A percentile compares a stretch with the other conserved stretches of the same genome.
Evolutionary conservation across 2,113 vertebrate species (phyloP).

Genomic region (Halcyon malimbica): DNA sequence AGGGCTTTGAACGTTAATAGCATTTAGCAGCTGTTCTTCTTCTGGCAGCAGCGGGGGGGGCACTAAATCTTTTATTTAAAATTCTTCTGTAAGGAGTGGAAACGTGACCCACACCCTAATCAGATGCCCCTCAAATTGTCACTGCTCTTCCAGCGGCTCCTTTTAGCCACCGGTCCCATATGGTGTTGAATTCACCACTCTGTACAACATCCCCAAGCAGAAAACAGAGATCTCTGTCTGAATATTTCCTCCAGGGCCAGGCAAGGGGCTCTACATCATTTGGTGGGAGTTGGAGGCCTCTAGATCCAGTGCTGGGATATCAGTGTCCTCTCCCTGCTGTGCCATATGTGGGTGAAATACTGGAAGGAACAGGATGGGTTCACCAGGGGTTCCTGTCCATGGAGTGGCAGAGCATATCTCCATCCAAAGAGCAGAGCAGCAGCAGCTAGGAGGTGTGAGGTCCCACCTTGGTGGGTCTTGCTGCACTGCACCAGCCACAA

Average conservation of each 20-base stretch:
- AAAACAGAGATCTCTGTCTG: not conserved
- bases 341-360: not conserved
- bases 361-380: not conserved
- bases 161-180: not conserved
- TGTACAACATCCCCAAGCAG: not conserved
- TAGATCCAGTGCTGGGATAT: not conserved
- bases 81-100: not conserved
- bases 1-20: conserved; percentile 31
- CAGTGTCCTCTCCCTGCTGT: not conserved
- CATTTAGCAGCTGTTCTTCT: conserved; percentile 44
- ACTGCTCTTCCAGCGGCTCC: not conserved
- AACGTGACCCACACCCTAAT: not conserved
- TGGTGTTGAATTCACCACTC: not conserved
- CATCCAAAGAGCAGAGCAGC: not conserved
- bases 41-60: not conserved
- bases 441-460: not conserved
- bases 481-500: not conserved
- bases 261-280: accelerated
- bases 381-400: accelerated
- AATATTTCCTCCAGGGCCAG: not conserved
- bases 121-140: not conserved
- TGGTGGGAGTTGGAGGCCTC: not conserved
- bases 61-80: conserved; percentile 14
- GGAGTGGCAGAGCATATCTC: not conserved
- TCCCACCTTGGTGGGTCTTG: not conserved